Evolutionary conservation across 2,888 invertebrate genomes (phyloP).

Genomic region (Pogonocherus hispidulus): DNA sequence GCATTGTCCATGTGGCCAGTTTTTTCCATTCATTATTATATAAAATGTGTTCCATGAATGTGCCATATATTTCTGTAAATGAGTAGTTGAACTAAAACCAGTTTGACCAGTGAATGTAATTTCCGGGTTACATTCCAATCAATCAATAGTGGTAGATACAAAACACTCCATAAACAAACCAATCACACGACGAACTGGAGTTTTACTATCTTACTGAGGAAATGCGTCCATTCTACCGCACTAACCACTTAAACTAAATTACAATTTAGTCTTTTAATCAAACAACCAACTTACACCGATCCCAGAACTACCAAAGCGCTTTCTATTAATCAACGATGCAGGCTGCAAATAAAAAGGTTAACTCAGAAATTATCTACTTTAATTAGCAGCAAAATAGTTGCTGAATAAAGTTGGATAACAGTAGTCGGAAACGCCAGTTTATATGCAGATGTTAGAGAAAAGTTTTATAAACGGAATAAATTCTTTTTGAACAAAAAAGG

Average conservation of each 20-base stretch:
- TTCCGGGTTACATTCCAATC: too few species aligned
- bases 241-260: constrained; percentile 31
- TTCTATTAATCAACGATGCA: not conserved
- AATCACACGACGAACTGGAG: constrained; percentile 23
- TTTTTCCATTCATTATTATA: too few species aligned
- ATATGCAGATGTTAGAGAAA: not conserved
- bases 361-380: not conserved
- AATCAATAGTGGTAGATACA: not conserved
- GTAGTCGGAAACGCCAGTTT: not conserved
- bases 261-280: constrained; percentile 33
- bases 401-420: not conserved
- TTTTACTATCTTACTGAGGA: constrained; percentile 21
- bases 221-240: constrained; percentile 8
- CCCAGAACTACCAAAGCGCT: constrained; percentile 3
- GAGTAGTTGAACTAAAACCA: too few species aligned
- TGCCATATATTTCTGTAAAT: too few species aligned
- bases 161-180: constrained; percentile 25
- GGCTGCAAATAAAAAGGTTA: not conserved
- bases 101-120: too few species aligned
- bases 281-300: constrained; percentile 19
- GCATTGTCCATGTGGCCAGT: too few species aligned
- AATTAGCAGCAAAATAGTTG: not conserved
- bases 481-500: not conserved
- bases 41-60: too few species aligned
- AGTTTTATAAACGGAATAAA: constrained; percentile 2